Conservation (phyloP, 2,797 vertebrate species). For the Enteromius afrohamiltoni region DNA sequence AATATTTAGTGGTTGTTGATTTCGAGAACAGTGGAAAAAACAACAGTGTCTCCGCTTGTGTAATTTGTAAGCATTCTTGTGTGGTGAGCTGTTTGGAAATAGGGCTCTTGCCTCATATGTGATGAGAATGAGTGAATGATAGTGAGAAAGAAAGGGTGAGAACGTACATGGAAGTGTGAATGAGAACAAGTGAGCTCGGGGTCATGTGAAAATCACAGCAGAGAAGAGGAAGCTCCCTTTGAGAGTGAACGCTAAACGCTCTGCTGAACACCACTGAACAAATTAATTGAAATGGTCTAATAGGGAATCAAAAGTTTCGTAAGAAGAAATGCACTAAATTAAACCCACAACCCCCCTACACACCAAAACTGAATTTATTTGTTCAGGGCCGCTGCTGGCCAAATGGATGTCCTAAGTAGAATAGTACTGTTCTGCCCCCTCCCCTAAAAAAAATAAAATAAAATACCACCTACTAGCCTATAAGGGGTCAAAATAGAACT, state of each 20-base stretch:
- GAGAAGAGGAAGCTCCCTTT: slow-evolving; percentile 12
- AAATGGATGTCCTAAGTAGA: too few species aligned
- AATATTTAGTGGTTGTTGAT: slow-evolving; percentile 23
- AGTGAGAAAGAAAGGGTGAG: not conserved
- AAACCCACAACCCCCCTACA: not conserved
- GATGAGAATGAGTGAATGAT: slow-evolving; percentile 8
- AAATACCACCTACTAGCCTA: too few species aligned
- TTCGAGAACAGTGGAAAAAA: slow-evolving; percentile 23
- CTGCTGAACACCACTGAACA: not conserved
- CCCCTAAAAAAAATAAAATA: too few species aligned
- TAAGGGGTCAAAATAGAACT: too few species aligned
- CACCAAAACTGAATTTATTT: slow-evolving; percentile 4
- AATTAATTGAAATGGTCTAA: slow-evolving; percentile 29
- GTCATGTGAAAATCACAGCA: slow-evolving; percentile 41
- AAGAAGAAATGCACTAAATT: not conserved
- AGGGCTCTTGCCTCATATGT: slow-evolving; percentile 39
- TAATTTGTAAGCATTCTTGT: slow-evolving; percentile 42
- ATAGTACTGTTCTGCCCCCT: too few species aligned
- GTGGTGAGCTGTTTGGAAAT: slow-evolving; percentile 36
- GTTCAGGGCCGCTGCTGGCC: too few species aligned
- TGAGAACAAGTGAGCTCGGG: not conserved
- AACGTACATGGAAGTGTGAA: slow-evolving; percentile 21
- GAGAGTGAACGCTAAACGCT: not conserved
- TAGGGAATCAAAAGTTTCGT: not conserved
- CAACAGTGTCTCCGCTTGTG: slow-evolving; percentile 18